phyloP scores from a whole-genome alignment of 1,140 invertebrate species.

The Branchinecta lindahli region DNA sequence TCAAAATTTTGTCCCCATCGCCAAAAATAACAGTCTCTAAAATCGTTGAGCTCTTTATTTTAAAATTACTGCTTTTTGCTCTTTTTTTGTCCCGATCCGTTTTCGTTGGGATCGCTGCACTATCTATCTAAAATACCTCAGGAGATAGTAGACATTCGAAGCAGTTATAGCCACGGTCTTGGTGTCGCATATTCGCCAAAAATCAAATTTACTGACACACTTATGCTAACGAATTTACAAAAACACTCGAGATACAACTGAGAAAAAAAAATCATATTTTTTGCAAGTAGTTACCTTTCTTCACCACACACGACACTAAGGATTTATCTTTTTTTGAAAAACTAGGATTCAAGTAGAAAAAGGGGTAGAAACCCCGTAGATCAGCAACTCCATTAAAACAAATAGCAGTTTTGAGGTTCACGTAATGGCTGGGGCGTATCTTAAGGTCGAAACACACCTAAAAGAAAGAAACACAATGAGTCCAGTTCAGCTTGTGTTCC shows the following conservation, averaged over 20 bases:
- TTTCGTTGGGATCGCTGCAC: too few species aligned
- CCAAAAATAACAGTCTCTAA: too few species aligned
- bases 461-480: background rate
- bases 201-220: too few species aligned
- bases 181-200: too few species aligned
- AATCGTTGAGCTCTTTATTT: too few species aligned
- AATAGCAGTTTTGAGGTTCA: background rate
- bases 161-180: too few species aligned
- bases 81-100: too few species aligned
- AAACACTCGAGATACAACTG: background rate
- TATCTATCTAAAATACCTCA: too few species aligned
- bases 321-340: background rate
- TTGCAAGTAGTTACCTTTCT: background rate
- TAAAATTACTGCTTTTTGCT: too few species aligned
- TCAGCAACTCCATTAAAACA: background rate
- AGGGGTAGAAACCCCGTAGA: background rate
- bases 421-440: background rate
- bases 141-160: too few species aligned
- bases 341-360: background rate
- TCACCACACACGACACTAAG: background rate
- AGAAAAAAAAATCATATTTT: constrained; percentile 4
- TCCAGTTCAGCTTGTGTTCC: too few species aligned
- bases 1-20: too few species aligned
- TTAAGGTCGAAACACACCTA: background rate
- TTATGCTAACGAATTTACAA: background rate